Percentiles rank a stretch among this genome's conserved stretches.
These are phyloP conservation scores for Sebastes melanostomus DNA, from an alignment of 2,797 vertebrate genomes.

Conservation along the genomic window DNA sequence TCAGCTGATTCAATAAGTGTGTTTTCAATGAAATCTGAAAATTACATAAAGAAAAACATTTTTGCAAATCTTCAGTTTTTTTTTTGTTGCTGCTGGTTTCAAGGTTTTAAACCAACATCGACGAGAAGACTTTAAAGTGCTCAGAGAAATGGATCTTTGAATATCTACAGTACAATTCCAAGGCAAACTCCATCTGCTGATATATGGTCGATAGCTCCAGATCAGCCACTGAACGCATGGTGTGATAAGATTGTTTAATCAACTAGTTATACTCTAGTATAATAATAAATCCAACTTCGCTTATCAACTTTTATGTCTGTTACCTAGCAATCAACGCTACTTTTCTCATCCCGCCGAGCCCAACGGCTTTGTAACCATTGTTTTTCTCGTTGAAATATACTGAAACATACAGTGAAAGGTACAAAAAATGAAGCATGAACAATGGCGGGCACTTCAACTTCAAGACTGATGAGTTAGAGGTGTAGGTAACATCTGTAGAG, in stretches of 20 bases:
- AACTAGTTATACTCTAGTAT: too few relatives aligned
- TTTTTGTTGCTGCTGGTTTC: background rate
- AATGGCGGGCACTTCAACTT: too few relatives aligned
- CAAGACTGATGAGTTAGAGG: too few relatives aligned
- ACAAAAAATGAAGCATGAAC: too few relatives aligned
- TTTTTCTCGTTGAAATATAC: too few relatives aligned
- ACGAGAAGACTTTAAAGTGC: background rate
- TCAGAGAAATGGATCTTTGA: background rate
- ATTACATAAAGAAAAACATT: background rate
- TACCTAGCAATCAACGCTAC: too few relatives aligned
- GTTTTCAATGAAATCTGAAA: conserved; percentile 27
- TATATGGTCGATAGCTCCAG: background rate
- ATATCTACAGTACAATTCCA: background rate
- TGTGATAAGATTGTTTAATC: background rate
- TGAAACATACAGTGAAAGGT: too few relatives aligned
- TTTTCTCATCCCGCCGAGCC: too few relatives aligned
- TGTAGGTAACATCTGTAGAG: too few relatives aligned
- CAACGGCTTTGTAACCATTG: too few relatives aligned
- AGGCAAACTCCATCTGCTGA: background rate
- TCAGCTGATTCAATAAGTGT: conserved; percentile 24
- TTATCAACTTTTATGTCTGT: too few relatives aligned
- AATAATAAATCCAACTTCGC: too few relatives aligned
- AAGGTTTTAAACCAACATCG: background rate
- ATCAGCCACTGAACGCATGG: background rate
- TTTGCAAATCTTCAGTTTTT: background rate